Evolutionary conservation across 2,113 vertebrate species (phyloP).

Genomic region (Mirza zaza): DNA sequence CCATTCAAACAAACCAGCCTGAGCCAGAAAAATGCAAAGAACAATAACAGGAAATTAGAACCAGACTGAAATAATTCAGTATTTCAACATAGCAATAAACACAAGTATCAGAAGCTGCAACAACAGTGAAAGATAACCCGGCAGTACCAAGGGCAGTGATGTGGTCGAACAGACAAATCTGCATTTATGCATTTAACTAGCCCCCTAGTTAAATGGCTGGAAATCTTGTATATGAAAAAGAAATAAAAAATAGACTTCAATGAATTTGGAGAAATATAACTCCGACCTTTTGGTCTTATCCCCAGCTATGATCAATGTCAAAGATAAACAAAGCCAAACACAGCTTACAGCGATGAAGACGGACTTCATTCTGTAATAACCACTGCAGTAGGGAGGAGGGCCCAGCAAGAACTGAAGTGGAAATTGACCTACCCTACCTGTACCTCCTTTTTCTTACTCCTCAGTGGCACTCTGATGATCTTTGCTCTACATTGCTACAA

Average conservation of each 20-base stretch:
- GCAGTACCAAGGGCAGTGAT: not conserved
- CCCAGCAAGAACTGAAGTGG: not conserved
- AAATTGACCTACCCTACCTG: not conserved
- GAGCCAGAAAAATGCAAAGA: not conserved
- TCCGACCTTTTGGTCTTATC: not conserved
- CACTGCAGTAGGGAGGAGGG: not conserved
- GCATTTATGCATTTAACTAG: not conserved
- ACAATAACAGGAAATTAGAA: not conserved
- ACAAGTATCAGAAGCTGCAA: not conserved
- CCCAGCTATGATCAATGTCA: not conserved
- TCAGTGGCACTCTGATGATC: not conserved
- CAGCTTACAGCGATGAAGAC: not conserved
- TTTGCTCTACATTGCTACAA: not conserved
- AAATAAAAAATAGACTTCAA: not conserved
- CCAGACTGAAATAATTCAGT: not conserved
- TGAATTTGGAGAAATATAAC: not conserved
- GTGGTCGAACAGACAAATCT: not conserved
- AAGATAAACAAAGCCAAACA: not conserved
- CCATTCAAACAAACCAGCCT: not conserved
- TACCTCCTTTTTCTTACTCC: not conserved
- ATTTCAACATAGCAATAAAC: not conserved
- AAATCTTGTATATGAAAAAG: not conserved
- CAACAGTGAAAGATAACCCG: not conserved
- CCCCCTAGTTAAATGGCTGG: not conserved
- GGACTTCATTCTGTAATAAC: not conserved